Base-by-base conservation (phyloP, 2,113 vertebrate species). In the Meriones unguiculatus region DNA sequence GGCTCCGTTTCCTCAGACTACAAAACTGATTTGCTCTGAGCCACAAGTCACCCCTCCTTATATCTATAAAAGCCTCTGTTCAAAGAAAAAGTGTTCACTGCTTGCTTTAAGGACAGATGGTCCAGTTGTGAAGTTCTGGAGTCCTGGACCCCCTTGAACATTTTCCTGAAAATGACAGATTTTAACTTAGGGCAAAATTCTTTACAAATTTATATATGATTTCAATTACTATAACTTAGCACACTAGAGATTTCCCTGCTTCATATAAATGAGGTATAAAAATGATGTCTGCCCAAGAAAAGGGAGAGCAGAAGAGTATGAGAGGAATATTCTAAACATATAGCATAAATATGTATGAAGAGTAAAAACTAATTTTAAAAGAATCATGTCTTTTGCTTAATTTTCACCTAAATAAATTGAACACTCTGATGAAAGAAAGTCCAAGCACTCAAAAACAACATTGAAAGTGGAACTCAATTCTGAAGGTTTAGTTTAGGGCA, bases 401-500 rank as follows among this genome's bases (percentile, higher is more conserved):
- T 87, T 96, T 93, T 76, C 67, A 94, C 88, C 76, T 81, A 93
- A 86, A 90, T 88, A 84, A 88, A 93, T 50, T 69, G 30, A 93
- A 89, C 32, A n/a, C 80, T 8, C 75, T 96, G 14, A 15, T 91
- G 38, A 69, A 73, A 62, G 75, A 87, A 89, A 41, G 4, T 70
- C 28, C 5, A 50, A 94, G 89, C 46, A 41, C 30, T 67, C 52
- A 91, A 85, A 91, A 85, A 81, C n/a, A 95, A 96, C 84, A 87
- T 90, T 84, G 54, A 82, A 94, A 84, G 57, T 84, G 75, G 32
- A 84, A 82, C 52, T 89, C 89, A 91, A 85, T 96, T 96, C 64
- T 93, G 46, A 96, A 94, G 24, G 57, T 87, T 95, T 93, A 90
- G 82, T 89, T 95, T 82, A 89, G 65, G 69, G 95, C 67, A 46